A percentile compares a stretch with the other conserved stretches of the same genome.
phyloP scores from a whole-genome alignment of 2,888 invertebrate species.

The Zygaena filipendulae region DNA sequence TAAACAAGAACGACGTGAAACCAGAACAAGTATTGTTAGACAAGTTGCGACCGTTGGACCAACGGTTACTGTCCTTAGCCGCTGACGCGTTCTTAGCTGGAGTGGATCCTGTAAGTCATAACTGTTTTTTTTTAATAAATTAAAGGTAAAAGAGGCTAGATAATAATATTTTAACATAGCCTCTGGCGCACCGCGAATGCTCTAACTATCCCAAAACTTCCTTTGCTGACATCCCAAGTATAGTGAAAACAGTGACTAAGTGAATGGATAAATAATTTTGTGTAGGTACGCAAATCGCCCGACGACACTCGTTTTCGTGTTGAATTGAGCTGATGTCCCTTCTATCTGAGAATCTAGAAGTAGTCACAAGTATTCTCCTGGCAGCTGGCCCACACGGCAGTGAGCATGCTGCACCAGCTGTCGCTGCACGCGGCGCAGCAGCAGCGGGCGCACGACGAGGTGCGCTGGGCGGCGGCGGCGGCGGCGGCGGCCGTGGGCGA shows the following conservation, averaged over 20 bases:
- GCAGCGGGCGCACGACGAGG: slow-evolving; percentile 51
- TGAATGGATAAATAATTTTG: too few species aligned
- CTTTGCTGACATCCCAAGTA: too few species aligned
- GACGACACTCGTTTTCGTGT: too few species aligned
- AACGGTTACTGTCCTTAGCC: slow-evolving; percentile 40
- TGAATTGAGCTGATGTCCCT: too few species aligned
- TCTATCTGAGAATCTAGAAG: too few species aligned
- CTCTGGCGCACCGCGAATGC: too few species aligned
- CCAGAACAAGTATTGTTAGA: slow-evolving; percentile 44
- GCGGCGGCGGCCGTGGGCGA: slow-evolving; percentile 32
- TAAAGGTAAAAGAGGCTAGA: too few species aligned
- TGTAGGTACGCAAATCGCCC: too few species aligned
- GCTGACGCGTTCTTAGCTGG: slow-evolving; percentile 50
- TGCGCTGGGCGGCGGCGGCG: slow-evolving; percentile 40
- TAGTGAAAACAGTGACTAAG: too few species aligned
- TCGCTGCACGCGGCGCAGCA: slow-evolving; percentile 53
- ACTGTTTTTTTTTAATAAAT: background rate
- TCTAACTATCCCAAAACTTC: too few species aligned
- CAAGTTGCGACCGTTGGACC: slow-evolving; percentile 39
- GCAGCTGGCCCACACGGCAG: slow-evolving; percentile 51
- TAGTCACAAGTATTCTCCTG: too few species aligned
- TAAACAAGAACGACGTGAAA: slow-evolving; percentile 25
- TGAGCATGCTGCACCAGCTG: slow-evolving; percentile 49
- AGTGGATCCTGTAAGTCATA: slow-evolving; percentile 43
- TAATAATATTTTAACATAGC: too few species aligned